These are phyloP conservation scores for Odocoileus hemionus DNA, from an alignment of 2,113 vertebrate species.

Conservation along the genomic window DNA sequence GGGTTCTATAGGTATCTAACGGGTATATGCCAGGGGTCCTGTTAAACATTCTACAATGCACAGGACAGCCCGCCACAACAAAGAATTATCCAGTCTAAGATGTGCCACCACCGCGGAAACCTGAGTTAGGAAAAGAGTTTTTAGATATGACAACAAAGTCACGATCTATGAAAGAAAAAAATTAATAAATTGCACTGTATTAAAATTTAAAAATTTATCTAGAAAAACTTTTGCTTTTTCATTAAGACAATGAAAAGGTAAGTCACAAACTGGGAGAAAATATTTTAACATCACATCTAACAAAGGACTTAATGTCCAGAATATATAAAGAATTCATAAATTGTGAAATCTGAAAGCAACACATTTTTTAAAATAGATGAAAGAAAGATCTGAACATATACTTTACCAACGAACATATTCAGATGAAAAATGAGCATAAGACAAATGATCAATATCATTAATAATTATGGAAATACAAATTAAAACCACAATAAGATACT, in stretches of 20 bases:
- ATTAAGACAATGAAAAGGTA: not conserved
- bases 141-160: not conserved
- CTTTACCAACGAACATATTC: not conserved
- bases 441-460: not conserved
- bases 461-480: not conserved
- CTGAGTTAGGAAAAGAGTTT: not conserved
- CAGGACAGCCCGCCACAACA: not conserved
- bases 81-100: not conserved
- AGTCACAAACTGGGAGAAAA: not conserved
- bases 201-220: not conserved
- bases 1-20: not conserved
- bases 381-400: not conserved
- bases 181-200: not conserved
- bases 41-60: not conserved
- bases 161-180: not conserved
- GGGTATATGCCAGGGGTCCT: not conserved
- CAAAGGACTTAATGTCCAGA: not conserved
- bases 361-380: not conserved
- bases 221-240: not conserved
- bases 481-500: not conserved
- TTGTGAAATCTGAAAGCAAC: not conserved
- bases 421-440: not conserved
- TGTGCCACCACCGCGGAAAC: not conserved
- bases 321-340: not conserved
- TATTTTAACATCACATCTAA: not conserved